These are phyloP conservation scores for Charadrius vociferus DNA, from an alignment of 2,113 vertebrate genomes.

Conservation along the genomic window DNA sequence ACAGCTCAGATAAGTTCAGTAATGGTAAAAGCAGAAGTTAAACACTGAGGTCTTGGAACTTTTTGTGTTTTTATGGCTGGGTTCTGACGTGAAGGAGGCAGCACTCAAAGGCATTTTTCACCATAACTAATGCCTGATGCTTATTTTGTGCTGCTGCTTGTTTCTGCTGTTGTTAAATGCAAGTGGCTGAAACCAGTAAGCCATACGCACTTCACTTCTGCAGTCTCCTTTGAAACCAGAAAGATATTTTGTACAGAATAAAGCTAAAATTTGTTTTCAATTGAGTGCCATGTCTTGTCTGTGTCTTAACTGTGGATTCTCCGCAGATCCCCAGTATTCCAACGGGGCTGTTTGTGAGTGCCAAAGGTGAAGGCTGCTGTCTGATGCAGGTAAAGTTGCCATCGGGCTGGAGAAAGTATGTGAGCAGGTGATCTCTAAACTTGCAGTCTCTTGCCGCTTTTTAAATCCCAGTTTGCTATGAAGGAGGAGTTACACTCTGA, in stretches of 20 bases:
- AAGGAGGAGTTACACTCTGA: not conserved
- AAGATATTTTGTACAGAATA: not conserved
- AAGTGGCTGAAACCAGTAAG: not conserved
- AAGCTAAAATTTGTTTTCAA: not conserved
- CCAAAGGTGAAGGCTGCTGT: constrained; percentile 93
- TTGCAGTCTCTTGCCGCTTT: not conserved
- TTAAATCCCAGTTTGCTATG: not conserved
- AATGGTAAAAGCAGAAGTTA: not conserved
- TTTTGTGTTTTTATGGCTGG: not conserved
- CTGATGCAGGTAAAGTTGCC: constrained; percentile 87
- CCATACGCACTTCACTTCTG: not conserved
- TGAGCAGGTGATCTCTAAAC: not conserved
- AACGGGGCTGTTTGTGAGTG: constrained; percentile 92
- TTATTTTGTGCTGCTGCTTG: not conserved
- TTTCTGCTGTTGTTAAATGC: not conserved
- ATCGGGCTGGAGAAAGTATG: not conserved
- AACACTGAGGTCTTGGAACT: not conserved
- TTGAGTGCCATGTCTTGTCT: constrained; percentile 36
- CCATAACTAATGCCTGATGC: not conserved
- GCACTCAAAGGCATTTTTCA: not conserved
- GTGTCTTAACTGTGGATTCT: constrained; percentile 18
- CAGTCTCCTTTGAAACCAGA: not conserved
- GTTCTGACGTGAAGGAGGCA: not conserved
- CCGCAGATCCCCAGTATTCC: constrained; percentile 92
- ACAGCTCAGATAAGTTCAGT: not conserved